phyloP scores from a whole-genome alignment of 2,888 invertebrate species.

The Nymphalis polychloros region DNA sequence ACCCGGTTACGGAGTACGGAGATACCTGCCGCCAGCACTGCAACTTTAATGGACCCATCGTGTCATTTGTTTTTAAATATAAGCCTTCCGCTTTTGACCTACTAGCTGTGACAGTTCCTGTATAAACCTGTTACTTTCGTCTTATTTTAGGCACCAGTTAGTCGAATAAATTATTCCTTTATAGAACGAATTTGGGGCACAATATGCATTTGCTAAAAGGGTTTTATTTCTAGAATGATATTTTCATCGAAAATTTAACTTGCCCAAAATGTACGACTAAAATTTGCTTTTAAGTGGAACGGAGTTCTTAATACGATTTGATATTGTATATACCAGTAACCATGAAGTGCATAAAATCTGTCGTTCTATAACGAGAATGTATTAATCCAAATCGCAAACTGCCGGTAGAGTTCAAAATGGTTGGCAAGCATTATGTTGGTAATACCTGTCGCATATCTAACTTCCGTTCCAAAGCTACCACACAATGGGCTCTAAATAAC shows the following conservation, averaged over 20 bases:
- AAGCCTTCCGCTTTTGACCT: constrained; percentile 64
- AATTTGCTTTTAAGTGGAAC: no score
- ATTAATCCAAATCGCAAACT: constrained; percentile 38
- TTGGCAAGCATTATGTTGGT: constrained; percentile 41
- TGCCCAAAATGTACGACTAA: no score
- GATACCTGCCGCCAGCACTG: constrained; percentile 54
- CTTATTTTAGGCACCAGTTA: constrained; percentile 42
- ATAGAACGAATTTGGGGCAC: constrained; percentile 30
- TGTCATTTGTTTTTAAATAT: constrained; percentile 74
- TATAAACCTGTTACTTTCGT: constrained; percentile 54
- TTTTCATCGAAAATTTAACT: constrained; percentile 9
- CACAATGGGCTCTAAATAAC: constrained; percentile 45
- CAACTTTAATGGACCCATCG: constrained; percentile 72
- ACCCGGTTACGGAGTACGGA: constrained; percentile 67
- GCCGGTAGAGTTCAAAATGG: constrained; percentile 39
- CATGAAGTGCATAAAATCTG: constrained; percentile 21
- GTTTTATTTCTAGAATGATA: constrained; percentile 4
- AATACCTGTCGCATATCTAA: constrained; percentile 45
- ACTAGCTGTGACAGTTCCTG: constrained; percentile 59
- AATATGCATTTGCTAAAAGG: constrained; percentile 20
- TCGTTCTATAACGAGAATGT: constrained; percentile 36
- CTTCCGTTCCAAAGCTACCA: constrained; percentile 43
- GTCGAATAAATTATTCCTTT: constrained; percentile 37
- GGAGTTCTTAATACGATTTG: background rate
- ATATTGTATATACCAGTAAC: background rate